phyloP scores from a whole-genome alignment of 2,797 vertebrate species.

The Parauchenoglanis ngamensis region DNA sequence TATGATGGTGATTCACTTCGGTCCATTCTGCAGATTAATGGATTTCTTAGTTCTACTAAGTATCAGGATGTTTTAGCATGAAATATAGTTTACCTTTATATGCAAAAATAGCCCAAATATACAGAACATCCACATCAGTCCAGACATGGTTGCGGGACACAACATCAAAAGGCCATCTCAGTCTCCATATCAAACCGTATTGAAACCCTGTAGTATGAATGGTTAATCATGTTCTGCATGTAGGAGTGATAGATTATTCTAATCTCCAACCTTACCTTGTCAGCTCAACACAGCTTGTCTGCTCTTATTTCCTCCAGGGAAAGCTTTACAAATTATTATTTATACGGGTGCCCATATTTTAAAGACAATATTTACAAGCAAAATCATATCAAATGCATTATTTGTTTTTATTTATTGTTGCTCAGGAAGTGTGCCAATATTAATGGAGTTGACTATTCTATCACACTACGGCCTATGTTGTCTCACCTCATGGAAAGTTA shows the following conservation, averaged over 20 bases:
- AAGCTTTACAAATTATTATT: neutral
- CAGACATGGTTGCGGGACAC: neutral
- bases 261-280: no score
- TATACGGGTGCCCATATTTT: neutral
- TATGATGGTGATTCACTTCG: neutral
- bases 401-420: neutral
- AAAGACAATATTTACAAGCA: neutral
- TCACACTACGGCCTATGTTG: neutral
- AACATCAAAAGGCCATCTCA: neutral
- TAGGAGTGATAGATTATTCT: neutral
- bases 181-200: neutral
- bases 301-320: neutral
- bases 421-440: conserved; percentile 14
- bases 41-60: neutral
- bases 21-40: neutral
- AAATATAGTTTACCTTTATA: neutral
- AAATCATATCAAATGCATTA: neutral
- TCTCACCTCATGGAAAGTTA: conserved; percentile 81
- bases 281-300: neutral
- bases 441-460: neutral
- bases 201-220: neutral
- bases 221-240: neutral
- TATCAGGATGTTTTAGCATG: neutral
- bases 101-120: neutral
- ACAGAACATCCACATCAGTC: neutral